phyloP scores from a whole-genome alignment of 2,888 invertebrate species.

The Spodoptera exigua region DNA sequence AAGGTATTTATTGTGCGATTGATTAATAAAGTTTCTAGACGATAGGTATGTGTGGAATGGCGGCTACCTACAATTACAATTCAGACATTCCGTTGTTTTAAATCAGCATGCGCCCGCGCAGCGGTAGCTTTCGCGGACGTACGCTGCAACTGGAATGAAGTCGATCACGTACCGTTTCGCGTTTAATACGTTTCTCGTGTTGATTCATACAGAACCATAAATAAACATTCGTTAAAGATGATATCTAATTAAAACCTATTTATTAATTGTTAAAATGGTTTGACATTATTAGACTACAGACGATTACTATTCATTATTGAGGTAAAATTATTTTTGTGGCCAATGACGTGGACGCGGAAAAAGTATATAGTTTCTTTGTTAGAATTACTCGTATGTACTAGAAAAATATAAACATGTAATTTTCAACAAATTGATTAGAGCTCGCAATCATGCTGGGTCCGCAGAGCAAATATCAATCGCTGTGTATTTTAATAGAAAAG shows the following conservation, averaged over 20 bases:
- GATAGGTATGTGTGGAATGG: slow-evolving; percentile 47
- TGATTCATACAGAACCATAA: slow-evolving; percentile 69
- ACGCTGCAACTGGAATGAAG: slow-evolving; percentile 68
- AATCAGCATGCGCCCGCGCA: slow-evolving; percentile 72
- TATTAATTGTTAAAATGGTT: slow-evolving; percentile 43
- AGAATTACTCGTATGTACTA: slow-evolving; percentile 8
- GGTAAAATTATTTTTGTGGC: slow-evolving; percentile 38
- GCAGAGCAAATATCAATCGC: slow-evolving; percentile 21
- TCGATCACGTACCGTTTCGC: slow-evolving; percentile 73
- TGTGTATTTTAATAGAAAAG: slow-evolving; percentile 25
- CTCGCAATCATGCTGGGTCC: slow-evolving; percentile 18
- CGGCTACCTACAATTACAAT: slow-evolving; percentile 52
- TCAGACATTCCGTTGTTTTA: slow-evolving; percentile 75
- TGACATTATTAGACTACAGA: slow-evolving; percentile 33
- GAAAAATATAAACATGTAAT: slow-evolving; percentile 16
- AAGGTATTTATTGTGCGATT: slow-evolving; percentile 47
- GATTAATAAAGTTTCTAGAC: slow-evolving; percentile 49
- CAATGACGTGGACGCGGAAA: slow-evolving; percentile 32
- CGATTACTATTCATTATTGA: slow-evolving; percentile 34
- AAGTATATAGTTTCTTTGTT: slow-evolving; percentile 27
- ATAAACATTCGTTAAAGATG: slow-evolving; percentile 64
- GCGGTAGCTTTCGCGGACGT: slow-evolving; percentile 75
- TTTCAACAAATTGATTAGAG: slow-evolving; percentile 14
- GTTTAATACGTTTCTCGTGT: slow-evolving; percentile 61
- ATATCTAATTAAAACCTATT: slow-evolving; percentile 59